Evolutionary conservation across 37 sponge, comb jelly and placozoan species (phyloP).

Genomic region (Dysidea cf. avara): DNA sequence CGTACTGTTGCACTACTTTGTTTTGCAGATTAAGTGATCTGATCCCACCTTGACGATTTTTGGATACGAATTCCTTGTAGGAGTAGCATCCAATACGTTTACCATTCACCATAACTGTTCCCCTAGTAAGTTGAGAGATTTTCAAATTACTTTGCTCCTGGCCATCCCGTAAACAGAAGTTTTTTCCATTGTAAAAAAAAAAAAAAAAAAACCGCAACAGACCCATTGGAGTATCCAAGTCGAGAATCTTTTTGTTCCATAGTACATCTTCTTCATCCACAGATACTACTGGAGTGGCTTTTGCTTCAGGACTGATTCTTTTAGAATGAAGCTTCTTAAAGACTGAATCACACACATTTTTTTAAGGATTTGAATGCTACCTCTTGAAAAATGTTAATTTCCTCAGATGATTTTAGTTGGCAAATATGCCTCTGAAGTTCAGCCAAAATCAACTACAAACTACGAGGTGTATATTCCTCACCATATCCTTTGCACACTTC

Average conservation of each 20-base stretch:
- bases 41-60: too few species aligned
- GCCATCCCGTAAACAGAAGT: too few species aligned
- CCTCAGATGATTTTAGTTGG: background rate
- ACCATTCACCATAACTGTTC: too few species aligned
- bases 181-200: background rate
- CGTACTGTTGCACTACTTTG: too few species aligned
- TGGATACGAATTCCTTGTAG: too few species aligned
- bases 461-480: conserved; percentile 2
- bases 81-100: too few species aligned
- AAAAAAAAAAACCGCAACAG: background rate
- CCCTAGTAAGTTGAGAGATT: background rate
- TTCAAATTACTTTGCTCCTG: background rate
- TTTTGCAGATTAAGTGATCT: too few species aligned
- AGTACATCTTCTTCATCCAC: background rate
- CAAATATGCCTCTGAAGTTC: conserved; percentile 1
- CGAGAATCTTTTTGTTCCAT: background rate
- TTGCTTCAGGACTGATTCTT: conserved; percentile 2
- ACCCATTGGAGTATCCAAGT: background rate
- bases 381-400: background rate
- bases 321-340: background rate
- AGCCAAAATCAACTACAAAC: background rate
- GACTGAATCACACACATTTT: background rate
- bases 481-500: conserved; percentile 6
- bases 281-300: background rate
- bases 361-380: background rate